A percentile compares a stretch with the other conserved stretches of the same genome.
Evolutionary conservation across 2,113 vertebrate genomes (phyloP).

Genomic region (Takifugu bimaculatus): DNA sequence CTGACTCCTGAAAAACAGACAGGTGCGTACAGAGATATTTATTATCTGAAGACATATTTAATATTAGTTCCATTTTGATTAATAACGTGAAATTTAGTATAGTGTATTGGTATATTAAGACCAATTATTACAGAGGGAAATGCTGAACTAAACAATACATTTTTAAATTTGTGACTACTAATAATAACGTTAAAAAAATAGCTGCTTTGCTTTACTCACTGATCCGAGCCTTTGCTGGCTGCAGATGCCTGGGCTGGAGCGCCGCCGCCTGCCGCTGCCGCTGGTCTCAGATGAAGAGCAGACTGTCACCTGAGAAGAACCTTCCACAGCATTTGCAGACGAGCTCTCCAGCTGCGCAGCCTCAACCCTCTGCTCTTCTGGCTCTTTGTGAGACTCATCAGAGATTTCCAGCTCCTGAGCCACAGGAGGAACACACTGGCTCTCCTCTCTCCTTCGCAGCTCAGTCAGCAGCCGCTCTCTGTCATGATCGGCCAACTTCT

Average conservation of each 20-base stretch:
- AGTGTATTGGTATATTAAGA: too few species aligned
- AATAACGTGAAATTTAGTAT: too few species aligned
- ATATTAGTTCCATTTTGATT: too few species aligned
- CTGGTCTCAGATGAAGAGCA: background rate
- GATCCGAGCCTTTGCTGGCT: constrained; percentile 6
- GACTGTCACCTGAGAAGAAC: background rate
- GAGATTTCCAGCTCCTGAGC: constrained; percentile 57
- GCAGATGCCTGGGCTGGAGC: background rate
- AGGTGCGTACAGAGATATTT: background rate
- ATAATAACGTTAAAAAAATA: background rate
- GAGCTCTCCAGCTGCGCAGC: background rate
- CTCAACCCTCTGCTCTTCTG: constrained; percentile 8
- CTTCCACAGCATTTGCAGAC: constrained; percentile 5
- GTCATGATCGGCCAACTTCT: constrained; percentile 56
- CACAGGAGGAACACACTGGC: constrained; percentile 17
- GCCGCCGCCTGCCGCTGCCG: background rate
- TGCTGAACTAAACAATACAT: too few species aligned
- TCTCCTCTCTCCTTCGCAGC: constrained; percentile 34
- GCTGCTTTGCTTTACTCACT: constrained; percentile 30
- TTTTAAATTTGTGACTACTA: too few species aligned
- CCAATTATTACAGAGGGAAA: too few species aligned
- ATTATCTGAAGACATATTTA: background rate
- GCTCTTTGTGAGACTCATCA: constrained; percentile 7
- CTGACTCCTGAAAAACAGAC: constrained; percentile 63
- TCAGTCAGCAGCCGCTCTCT: constrained; percentile 33